phyloP scores from a whole-genome alignment of 2,797 vertebrate species.

The Rhinogobio ventralis region DNA sequence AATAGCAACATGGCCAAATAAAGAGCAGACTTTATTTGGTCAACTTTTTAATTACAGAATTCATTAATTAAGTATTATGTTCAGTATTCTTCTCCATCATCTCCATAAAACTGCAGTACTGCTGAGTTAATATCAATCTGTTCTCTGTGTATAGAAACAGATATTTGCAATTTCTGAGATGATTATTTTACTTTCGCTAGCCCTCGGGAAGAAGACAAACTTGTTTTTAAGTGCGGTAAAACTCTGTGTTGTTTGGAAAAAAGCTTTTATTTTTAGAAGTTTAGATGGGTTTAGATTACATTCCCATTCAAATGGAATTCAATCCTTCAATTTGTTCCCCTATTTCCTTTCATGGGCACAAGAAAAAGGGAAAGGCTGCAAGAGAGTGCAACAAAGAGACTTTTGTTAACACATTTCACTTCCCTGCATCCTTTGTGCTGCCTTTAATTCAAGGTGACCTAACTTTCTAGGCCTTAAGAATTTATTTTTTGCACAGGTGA shows the following conservation, averaged over 20 bases:
- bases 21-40: not conserved
- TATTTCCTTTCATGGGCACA: constrained; percentile 22
- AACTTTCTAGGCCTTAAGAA: not conserved
- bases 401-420: constrained; percentile 41
- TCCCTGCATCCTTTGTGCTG: constrained; percentile 15
- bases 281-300: constrained; percentile 18
- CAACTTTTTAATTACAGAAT: not conserved
- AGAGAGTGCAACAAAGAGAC: constrained; percentile 37
- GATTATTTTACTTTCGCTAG: not conserved
- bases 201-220: not conserved
- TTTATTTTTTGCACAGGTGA: constrained; percentile 12
- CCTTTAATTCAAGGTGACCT: constrained; percentile 5
- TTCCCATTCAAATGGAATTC: constrained; percentile 23
- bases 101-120: not conserved
- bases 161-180: not conserved
- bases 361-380: not conserved
- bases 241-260: constrained; percentile 23
- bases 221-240: constrained; percentile 5
- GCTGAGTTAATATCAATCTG: not conserved
- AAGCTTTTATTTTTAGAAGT: constrained; percentile 31
- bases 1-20: not conserved
- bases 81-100: constrained; percentile 4
- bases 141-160: not conserved
- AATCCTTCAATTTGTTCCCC: constrained; percentile 29
- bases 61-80: constrained; percentile 13